A percentile compares a stretch with the other conserved stretches of the same genome.
phyloP scores from a whole-genome alignment of 2,113 vertebrate genomes.

The Varanus salvator region DNA sequence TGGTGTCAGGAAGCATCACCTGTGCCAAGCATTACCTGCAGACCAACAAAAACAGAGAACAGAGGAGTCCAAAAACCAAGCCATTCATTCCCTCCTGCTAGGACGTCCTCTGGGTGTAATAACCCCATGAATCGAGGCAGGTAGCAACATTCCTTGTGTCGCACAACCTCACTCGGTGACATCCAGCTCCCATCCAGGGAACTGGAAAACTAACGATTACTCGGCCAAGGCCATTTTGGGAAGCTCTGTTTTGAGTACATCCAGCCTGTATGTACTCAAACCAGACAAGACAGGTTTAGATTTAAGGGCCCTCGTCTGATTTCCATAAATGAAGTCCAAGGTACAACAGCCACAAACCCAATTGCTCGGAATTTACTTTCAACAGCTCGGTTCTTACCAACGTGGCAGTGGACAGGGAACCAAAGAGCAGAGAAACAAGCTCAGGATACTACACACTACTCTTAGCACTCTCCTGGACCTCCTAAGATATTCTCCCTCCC shows the following conservation, averaged over 20 bases:
- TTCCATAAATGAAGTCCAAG: neutral
- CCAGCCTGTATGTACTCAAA: neutral
- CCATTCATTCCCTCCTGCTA: neutral
- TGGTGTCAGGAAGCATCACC: neutral
- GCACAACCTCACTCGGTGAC: neutral
- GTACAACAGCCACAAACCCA: fast-evolving
- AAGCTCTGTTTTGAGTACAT: neutral
- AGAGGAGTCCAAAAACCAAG: neutral
- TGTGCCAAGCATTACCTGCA: neutral
- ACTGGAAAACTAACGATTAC: neutral
- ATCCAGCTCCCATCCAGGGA: neutral
- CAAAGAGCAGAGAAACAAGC: neutral
- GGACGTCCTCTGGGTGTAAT: neutral
- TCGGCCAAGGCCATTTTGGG: too few relatives aligned
- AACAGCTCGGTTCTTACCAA: neutral
- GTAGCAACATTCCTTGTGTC: too few relatives aligned
- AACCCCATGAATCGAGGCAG: neutral
- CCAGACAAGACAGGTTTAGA: neutral
- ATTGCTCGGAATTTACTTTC: neutral
- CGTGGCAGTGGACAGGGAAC: conserved; percentile 4
- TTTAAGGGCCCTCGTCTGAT: conserved; percentile 13
- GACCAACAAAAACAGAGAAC: neutral
- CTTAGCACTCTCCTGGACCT: conserved; percentile 23
- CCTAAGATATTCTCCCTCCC: conserved; percentile 16
- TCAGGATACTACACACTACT: fast-evolving